Conservation (phyloP, 2,113 vertebrate species). For the Vombatus ursinus region DNA sequence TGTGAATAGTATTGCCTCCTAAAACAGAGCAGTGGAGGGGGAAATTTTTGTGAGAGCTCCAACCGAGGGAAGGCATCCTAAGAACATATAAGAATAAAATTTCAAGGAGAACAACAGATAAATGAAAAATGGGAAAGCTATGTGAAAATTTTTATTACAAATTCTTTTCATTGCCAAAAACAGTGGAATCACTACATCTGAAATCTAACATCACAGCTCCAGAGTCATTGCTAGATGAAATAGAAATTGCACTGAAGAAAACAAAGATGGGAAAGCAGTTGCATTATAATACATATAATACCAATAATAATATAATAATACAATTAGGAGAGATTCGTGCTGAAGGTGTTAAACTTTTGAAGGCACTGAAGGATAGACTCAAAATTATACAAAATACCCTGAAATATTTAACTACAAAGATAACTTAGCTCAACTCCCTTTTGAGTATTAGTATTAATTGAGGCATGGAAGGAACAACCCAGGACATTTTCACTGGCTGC, state of each 20-base stretch:
- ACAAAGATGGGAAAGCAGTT: neutral
- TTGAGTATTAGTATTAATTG: neutral
- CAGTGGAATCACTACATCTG: neutral
- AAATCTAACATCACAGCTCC: neutral
- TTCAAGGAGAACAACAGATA: neutral
- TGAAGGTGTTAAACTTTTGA: neutral
- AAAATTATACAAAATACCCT: neutral
- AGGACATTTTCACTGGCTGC: neutral
- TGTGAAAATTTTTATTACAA: neutral
- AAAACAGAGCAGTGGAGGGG: neutral
- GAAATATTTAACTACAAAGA: neutral
- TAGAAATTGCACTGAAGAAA: neutral
- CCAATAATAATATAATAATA: neutral
- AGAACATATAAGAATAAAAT: neutral
- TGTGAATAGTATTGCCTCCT: neutral
- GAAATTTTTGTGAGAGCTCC: neutral
- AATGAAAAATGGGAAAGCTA: neutral
- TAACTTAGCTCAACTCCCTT: neutral
- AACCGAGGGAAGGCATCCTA: no score
- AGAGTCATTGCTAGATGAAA: neutral
- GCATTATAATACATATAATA: no score
- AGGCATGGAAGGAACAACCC: neutral
- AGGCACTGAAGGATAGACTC: neutral
- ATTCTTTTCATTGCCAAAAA: neutral
- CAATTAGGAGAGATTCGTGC: neutral